These are phyloP conservation scores for Hypsibius dujardini DNA, from an alignment of 1,140 invertebrate species.

Conservation along the genomic window DNA sequence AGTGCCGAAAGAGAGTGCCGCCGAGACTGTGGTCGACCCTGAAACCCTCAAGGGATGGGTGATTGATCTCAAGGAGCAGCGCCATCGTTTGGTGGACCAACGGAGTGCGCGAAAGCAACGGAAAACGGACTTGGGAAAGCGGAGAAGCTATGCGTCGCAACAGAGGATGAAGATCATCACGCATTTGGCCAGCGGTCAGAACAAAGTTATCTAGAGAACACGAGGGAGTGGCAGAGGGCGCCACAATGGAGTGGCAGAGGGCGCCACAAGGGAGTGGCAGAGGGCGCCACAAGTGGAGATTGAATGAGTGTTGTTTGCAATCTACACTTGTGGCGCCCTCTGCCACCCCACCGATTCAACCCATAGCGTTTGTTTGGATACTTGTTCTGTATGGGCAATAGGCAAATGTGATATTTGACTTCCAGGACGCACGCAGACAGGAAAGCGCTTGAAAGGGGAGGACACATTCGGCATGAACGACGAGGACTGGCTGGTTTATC, in stretches of 20 bases:
- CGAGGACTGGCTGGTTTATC: conserved; percentile 89
- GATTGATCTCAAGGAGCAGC: background rate
- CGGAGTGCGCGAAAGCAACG: conserved; percentile 51
- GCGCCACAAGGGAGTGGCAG: too few species aligned
- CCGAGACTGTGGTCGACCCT: background rate
- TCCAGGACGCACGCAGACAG: conserved; percentile 30
- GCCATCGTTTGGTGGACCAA: conserved; percentile 43
- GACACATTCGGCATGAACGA: conserved; percentile 75
- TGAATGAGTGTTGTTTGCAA: too few species aligned
- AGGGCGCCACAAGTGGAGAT: too few species aligned
- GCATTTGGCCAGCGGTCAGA: conserved; percentile 47
- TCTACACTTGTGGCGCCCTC: too few species aligned
- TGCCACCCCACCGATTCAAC: too few species aligned
- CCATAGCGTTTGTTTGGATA: too few species aligned
- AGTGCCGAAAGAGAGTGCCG: background rate
- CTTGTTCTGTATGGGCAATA: too few species aligned
- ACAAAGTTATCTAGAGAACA: too few species aligned
- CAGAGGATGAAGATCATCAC: conserved; percentile 82
- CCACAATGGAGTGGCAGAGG: too few species aligned
- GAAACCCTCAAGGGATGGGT: background rate
- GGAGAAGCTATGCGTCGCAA: conserved; percentile 69
- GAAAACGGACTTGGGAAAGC: conserved; percentile 65
- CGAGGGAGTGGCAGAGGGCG: too few species aligned
- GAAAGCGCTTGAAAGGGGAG: conserved; percentile 51
- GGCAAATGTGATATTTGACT: too few species aligned